Base-by-base conservation (phyloP, 2,888 invertebrate genomes). In the Phasia obesa region DNA sequence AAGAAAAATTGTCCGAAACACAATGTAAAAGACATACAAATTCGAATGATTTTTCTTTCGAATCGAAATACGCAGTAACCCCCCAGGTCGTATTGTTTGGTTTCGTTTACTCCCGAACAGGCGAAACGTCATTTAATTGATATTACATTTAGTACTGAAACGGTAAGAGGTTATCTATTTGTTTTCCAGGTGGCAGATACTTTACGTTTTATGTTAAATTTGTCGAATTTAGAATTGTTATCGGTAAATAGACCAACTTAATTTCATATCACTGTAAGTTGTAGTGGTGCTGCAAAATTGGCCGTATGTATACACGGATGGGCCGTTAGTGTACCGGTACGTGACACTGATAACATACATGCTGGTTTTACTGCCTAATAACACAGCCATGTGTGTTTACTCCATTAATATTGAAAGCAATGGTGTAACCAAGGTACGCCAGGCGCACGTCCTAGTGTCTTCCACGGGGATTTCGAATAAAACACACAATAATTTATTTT, bases 121-220 rank as follows among this genome's bases (percentile, higher is more conserved):
- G 94, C 97, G 2, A 97, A 97, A 87, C 95, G 97, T 27, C 98
- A 98, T 92, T 93, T 97, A 88, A 97, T 98, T 86, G 98, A 98
- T 91, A 98, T 98, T 79, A 98, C 97, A 92, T 98, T 98, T 92
- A 98, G 98, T 90, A 97, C 97, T 62, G 97, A 98, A 91, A 96
- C 97, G 25, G 97, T 98, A 27, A 94, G 96, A 81, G 97, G 96
- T 84, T 98, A 97, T 87, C 98, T 98, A 7, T 97, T 97, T 87
- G 94, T 97, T 51, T 97, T 97, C 88, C 94, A 96, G 85, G 95
- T 96, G 13, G 95, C 96, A 1, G 96, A 96, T 88, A 95, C 95
- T 42, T 95, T 95, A 87, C 93, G 95, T 86, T 96, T 95, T 69
- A 94, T 94, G 59, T 92, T 96, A 62, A 95, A 94, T 87, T 92